Percentiles rank a stretch among this genome's conserved stretches.
These are phyloP conservation scores for Atherinomorus stipes DNA, from an alignment of 2,113 vertebrate genomes.

Conservation along the genomic window DNA sequence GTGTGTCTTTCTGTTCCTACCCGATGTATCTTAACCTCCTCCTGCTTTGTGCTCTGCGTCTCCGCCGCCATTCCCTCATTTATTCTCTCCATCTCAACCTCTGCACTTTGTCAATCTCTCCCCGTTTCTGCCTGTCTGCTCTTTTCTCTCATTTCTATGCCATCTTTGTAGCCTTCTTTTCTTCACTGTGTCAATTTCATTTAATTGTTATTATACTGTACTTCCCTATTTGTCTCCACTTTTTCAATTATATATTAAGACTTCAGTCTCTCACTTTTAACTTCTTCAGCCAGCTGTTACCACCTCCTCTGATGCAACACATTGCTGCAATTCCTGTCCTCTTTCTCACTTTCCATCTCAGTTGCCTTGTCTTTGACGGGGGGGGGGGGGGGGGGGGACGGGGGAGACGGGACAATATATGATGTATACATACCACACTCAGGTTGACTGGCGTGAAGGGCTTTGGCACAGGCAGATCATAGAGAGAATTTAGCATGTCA, in stretches of 20 bases:
- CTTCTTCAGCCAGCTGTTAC: constrained; percentile 34
- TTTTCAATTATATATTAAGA: constrained; percentile 8
- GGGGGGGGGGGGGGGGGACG: too few relatives aligned
- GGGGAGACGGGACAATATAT: too few relatives aligned
- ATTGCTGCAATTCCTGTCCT: constrained; percentile 34
- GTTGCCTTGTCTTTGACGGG: constrained; percentile 36
- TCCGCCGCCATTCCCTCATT: constrained; percentile 27
- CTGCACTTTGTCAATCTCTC: constrained; percentile 23
- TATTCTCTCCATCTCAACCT: constrained; percentile 37
- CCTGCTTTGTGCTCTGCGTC: constrained; percentile 13
- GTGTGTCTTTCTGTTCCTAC: constrained; percentile 32
- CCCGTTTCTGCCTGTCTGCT: constrained; percentile 21
- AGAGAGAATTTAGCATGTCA: constrained; percentile 91
- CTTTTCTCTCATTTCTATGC: constrained; percentile 22
- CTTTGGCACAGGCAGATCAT: constrained; percentile 92
- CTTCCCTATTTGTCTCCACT: constrained; percentile 5
- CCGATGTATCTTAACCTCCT: constrained; percentile 33
- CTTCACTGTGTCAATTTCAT: constrained; percentile 26
- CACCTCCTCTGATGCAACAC: constrained; percentile 33
- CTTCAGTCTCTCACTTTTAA: constrained; percentile 27
- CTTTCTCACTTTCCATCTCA: neutral
- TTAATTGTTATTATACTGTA: constrained; percentile 35
- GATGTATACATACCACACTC: constrained; percentile 90
- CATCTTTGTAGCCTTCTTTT: constrained; percentile 28
- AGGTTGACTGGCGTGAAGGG: constrained; percentile 91